Base-by-base conservation (phyloP, 2,888 invertebrate genomes). In the Holacanthella duospinosa region DNA sequence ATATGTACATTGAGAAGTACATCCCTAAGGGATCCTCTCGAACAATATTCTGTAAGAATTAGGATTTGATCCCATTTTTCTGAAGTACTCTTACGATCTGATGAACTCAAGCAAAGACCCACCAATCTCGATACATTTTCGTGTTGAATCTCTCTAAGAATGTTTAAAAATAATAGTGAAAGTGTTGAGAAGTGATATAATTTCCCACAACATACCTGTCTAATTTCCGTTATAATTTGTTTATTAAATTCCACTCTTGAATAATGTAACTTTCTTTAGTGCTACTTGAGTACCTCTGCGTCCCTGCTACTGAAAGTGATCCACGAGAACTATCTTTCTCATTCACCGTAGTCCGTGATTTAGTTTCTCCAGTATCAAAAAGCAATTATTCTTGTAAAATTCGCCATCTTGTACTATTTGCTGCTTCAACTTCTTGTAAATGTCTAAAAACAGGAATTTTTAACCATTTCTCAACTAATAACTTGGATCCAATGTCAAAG, bases 71-170 rank as follows among this genome's bases (percentile, higher is more conserved):
- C 73, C 67, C 70, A 71, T 63, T 71, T 73, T 65, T 73, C 73
- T 12, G 73, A 71, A 26, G 67, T 70, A 53, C 71, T 71, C 0
- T 87, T 84, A 1, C 84, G 83, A 0, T 81, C 78, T 0, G 86
- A 86, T 61, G 87, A 85, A 75, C 91, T 91, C 43, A 90, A 85
- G 76, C 90, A 91, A 0, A 92, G 86, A n/a, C 93, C 93, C 66
- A 93, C 84, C 75, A 93, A 89, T 26, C 82, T 82, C n/a, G n/a
- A n/a, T n/a, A 92, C 87, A 76, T 93, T 93, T 77, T 90, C 90
- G 74, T 92, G 91, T 1, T 88, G 87, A 0, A 91, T 86, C 76
- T 91, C 91, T 48, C 90, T 82, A 24, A n/a, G n/a, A n/a, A n/a
- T n/a, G n/a, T n/a, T n/a, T n/a, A n/a, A n/a, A n/a, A n/a, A n/a